Conservation (phyloP, 2,113 vertebrate species). For the Numenius arquata region DNA sequence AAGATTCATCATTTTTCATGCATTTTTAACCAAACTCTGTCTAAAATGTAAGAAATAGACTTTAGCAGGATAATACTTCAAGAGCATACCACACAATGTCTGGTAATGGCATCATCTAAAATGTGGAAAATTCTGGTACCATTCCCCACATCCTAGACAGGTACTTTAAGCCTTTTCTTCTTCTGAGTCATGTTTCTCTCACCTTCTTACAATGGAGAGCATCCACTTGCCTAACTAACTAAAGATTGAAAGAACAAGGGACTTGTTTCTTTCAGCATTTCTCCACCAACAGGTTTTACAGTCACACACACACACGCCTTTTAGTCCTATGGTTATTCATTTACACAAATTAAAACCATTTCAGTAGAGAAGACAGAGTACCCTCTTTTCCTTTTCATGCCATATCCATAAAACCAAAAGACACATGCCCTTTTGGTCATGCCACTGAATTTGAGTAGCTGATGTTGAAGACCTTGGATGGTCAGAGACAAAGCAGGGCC, state of each 20-base stretch:
- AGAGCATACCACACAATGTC: not conserved
- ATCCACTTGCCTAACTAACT: not conserved
- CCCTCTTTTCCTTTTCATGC: not conserved
- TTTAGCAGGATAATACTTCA: not conserved
- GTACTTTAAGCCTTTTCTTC: not conserved
- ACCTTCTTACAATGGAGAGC: not conserved
- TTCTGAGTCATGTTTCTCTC: not conserved
- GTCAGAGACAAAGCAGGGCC: not conserved
- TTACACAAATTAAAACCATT: not conserved
- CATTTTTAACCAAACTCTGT: not conserved
- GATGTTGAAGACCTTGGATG: not conserved
- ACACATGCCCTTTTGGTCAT: fast-evolving
- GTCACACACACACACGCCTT: not conserved
- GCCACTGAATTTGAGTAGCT: not conserved
- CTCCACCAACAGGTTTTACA: not conserved
- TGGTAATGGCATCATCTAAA: not conserved
- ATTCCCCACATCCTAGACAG: not conserved
- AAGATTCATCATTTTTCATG: not conserved
- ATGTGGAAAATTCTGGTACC: not conserved
- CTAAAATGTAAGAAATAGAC: not conserved
- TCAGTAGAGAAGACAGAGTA: not conserved
- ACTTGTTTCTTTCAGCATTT: not conserved
- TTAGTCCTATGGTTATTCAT: not conserved
- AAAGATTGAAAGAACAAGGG: not conserved
- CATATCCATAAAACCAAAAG: not conserved